Base-by-base conservation (phyloP, 2,797 vertebrate genomes). In the Gymnoscopelus microlampas region DNA sequence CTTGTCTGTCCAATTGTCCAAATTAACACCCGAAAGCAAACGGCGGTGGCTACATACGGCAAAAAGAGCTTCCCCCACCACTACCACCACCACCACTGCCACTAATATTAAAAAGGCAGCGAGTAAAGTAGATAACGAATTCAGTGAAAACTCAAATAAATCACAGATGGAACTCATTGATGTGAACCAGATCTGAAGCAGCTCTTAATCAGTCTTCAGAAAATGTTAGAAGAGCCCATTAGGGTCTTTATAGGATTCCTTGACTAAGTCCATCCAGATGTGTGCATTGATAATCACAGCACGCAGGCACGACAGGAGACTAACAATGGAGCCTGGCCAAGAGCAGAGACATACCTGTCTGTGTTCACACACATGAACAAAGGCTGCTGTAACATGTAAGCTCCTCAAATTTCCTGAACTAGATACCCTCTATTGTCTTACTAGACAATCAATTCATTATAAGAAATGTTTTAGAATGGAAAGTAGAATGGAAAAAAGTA, bases 251-350 rank as follows among this genome's bases (percentile, higher is more conserved):
- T 91, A 90, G 91, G 87, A 91, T 90, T 92, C 90, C 74, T 81
- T 72, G 71, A 79, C 89, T 91, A 94, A 94, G 80, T 82, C 78
- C 77, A 81, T 87, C 90, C 92, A 93, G 91, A 92, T 93, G 92
- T 93, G 83, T 76, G 66, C 79, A 82, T 78, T 82, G 86, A 83
- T 91, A 85, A 91, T 92, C 85, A 82, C 76, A 91, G 80, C 79
- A 77, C 58, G 56, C 68, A 74, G 80, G 81, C 82, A 78, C 14
- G 68, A 83, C 88, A 90, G 87, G 86, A 93, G 84, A 85, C 66
- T 73, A 81, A 78, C 79, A 77, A 71, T 64, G 74, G 71, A 88
- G 76, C 26, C 49, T 26, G 24, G 71, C 66, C 70, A 81, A 71
- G 54, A 61, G 63, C 64, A 75, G 59, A 76, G 70, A 70, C 77